Evolutionary conservation across 2,888 invertebrate genomes (phyloP).

Genomic region (Diarsia rubi): DNA sequence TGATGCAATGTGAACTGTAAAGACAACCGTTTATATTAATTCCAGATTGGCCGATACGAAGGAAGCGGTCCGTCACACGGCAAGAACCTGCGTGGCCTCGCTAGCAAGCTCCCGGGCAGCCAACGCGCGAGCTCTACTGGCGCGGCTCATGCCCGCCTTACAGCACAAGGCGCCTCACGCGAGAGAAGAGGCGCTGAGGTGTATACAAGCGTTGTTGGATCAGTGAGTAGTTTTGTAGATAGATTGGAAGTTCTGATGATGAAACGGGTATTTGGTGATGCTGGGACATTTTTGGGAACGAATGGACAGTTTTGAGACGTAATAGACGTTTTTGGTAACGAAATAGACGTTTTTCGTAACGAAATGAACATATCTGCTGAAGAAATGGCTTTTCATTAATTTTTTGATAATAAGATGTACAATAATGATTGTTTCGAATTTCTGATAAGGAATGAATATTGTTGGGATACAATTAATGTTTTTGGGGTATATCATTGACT

Average conservation of each 20-base stretch:
- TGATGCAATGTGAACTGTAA: neutral
- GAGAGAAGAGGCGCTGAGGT: slow-evolving; percentile 96
- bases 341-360: neutral
- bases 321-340: neutral
- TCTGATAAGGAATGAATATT: no score
- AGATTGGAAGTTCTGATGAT: neutral
- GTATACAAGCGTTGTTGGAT: slow-evolving; percentile 95
- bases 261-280: neutral
- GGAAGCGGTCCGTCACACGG: slow-evolving; percentile 84
- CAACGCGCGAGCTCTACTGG: slow-evolving; percentile 81
- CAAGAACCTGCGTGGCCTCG: slow-evolving; percentile 80
- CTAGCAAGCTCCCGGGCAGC: slow-evolving; percentile 80
- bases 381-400: no score
- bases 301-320: neutral
- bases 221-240: slow-evolving; percentile 10
- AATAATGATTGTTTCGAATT: no score
- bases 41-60: slow-evolving; percentile 87
- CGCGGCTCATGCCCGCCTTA: slow-evolving; percentile 90
- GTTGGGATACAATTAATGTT: no score
- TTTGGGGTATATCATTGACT: no score
- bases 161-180: slow-evolving; percentile 98
- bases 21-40: neutral
- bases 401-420: neutral
- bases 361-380: no score
- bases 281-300: neutral